Base-by-base conservation (phyloP, 2,888 invertebrate species). In the Merodon equestris region DNA sequence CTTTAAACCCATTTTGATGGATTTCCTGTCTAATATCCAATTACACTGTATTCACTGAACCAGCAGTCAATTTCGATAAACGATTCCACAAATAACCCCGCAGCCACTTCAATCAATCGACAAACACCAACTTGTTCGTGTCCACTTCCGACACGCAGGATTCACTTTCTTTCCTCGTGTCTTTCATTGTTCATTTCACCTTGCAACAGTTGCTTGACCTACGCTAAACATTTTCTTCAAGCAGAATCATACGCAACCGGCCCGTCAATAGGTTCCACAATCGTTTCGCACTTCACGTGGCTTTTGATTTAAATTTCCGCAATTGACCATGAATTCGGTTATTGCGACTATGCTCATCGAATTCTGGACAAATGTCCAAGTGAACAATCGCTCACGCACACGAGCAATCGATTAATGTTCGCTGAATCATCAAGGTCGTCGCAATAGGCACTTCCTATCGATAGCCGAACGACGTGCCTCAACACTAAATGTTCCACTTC, bases 371-470 rank as follows among this genome's bases (percentile, higher is more conserved):
- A 74, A 74, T 34, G 44, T 44, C 67, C 54, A 74, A 61, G 15
- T 19, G 38, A 48, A 48, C 27, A 47, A 27, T 12, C 12, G 47
- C 56, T 60, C 50, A 45, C 38, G 42, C 40, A 9, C 42, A 38
- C 45, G 7, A 27, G n/a, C 40, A 38, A 57, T 38, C 48, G 15
- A n/a, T 34, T 14, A 10, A 48, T 34, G 40, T 54, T 66, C 40
- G 15, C 48, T 76, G 54, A 66, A 66, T 66, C 60, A 56, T 13
- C 76, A 77, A 77, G 76, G 76, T 72, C 76, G 42, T 66, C 60
- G 38, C 9, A 40, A 64, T 17, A 44, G 60, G 60, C 42, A 17
- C 44, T 47, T 50, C 58, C 38, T 27, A 27, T n/a, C 48, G 47
- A 64, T 42, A 45, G 70, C 40, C 14, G 10, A 17, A 38, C n/a